Evolutionary conservation across 2,797 vertebrate genomes (phyloP).

Genomic region (Hoplostethus mediterraneus): DNA sequence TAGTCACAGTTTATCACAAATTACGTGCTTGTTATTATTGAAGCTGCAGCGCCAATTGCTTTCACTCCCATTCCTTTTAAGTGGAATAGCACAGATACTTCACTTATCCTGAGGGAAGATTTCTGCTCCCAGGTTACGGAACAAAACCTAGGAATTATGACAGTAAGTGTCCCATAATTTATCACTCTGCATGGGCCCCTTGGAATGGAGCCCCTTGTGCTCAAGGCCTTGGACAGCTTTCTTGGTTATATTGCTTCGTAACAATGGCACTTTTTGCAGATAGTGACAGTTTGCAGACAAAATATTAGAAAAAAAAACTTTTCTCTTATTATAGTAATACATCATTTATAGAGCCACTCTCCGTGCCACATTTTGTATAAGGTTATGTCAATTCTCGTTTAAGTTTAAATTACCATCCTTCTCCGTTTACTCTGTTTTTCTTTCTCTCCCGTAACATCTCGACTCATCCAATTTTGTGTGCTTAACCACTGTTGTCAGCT

Average conservation of each 20-base stretch:
- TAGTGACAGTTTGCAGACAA: background rate
- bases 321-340: slow-evolving; percentile 30
- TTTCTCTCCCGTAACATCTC: slow-evolving; percentile 5
- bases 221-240: background rate
- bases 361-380: slow-evolving; percentile 35
- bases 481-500: slow-evolving; percentile 3
- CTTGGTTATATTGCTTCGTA: background rate
- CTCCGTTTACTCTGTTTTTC: slow-evolving; percentile 31
- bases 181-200: background rate
- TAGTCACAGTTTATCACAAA: too few relatives aligned
- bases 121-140: background rate
- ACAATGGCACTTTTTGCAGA: slow-evolving; percentile 3
- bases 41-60: too few relatives aligned
- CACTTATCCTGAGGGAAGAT: background rate
- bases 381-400: slow-evolving; percentile 54
- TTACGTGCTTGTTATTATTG: too few relatives aligned
- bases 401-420: slow-evolving; percentile 30
- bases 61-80: background rate
- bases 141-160: background rate
- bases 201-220: background rate
- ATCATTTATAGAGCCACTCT: slow-evolving; percentile 64
- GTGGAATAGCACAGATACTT: background rate
- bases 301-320: background rate
- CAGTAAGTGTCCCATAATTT: background rate
- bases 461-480: slow-evolving; percentile 2